Percentiles rank a stretch among this genome's conserved stretches.
These are phyloP conservation scores for Zapus hudsonius DNA, from an alignment of 2,113 vertebrate species.

Conservation along the genomic window DNA sequence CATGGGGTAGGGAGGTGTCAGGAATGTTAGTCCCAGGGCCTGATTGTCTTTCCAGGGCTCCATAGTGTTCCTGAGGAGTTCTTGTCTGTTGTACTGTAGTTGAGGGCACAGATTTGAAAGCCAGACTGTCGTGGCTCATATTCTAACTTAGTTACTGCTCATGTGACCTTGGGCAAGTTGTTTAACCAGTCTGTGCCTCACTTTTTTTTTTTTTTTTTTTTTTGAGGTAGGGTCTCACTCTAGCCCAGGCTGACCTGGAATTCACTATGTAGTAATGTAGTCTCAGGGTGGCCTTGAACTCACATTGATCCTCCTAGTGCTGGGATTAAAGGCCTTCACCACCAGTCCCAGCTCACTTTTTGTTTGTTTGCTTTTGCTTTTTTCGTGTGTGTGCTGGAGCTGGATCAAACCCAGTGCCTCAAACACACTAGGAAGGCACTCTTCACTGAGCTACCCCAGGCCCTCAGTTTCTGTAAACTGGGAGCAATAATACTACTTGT, in stretches of 20 bases:
- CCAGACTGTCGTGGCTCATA: neutral
- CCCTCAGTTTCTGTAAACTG: neutral
- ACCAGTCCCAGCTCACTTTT: too few relatives aligned
- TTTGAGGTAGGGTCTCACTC: too few relatives aligned
- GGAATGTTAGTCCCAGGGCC: neutral
- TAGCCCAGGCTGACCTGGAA: too few relatives aligned
- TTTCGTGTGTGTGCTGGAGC: neutral
- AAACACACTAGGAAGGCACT: too few relatives aligned
- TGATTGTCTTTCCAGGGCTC: neutral
- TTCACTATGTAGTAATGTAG: neutral
- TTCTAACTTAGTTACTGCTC: constrained; percentile 14
- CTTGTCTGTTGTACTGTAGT: neutral
- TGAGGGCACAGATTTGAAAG: neutral
- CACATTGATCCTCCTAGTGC: too few relatives aligned
- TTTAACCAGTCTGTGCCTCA: constrained; percentile 16
- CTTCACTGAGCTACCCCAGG: too few relatives aligned
- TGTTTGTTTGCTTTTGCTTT: too few relatives aligned
- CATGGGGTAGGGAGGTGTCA: neutral
- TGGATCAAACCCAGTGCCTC: neutral
- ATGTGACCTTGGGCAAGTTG: constrained; percentile 57
- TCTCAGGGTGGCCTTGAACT: too few relatives aligned
- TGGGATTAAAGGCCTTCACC: too few relatives aligned
- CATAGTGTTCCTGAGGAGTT: neutral
- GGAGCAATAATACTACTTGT: neutral
- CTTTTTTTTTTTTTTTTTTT: neutral